Percentiles rank a stretch among this genome's conserved stretches.
These are phyloP conservation scores for Sterrhoptilus dennistouni DNA, from an alignment of 2,113 vertebrate species.

Conservation along the genomic window DNA sequence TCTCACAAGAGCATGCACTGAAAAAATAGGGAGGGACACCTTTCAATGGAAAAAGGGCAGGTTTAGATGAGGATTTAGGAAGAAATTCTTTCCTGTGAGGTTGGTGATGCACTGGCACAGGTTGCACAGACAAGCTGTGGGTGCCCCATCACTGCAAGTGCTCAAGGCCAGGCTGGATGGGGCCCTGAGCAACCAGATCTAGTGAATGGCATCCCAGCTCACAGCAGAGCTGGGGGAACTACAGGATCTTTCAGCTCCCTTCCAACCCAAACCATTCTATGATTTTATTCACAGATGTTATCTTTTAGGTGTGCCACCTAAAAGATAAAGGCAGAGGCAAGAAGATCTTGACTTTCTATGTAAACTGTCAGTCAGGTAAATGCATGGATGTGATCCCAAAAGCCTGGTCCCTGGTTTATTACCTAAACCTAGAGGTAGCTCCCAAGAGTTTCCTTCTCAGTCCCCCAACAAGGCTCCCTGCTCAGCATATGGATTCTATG, in stretches of 20 bases:
- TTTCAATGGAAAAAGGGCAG: background rate
- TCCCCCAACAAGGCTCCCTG: background rate
- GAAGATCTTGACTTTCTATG: background rate
- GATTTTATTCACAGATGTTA: background rate
- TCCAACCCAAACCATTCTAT: background rate
- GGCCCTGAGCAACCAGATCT: background rate
- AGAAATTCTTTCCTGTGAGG: background rate
- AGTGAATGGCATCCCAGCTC: background rate
- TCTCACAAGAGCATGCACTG: background rate
- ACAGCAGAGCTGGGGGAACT: background rate
- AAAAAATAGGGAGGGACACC: background rate
- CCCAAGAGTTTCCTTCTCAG: background rate
- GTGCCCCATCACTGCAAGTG: background rate
- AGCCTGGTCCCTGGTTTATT: background rate
- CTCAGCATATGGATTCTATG: background rate
- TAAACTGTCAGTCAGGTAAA: background rate
- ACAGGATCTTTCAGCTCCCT: background rate
- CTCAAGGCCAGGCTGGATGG: background rate
- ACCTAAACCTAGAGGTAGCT: background rate
- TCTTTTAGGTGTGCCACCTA: background rate
- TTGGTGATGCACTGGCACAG: background rate
- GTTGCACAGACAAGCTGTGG: background rate
- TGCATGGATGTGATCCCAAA: rapidly evolving
- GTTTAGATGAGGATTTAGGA: background rate
- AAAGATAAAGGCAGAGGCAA: background rate